Evolutionary conservation across 2,113 vertebrate genomes (phyloP), one percentile per base, ranked within the genome.

Genomic region (Albula glossodonta): DNA sequence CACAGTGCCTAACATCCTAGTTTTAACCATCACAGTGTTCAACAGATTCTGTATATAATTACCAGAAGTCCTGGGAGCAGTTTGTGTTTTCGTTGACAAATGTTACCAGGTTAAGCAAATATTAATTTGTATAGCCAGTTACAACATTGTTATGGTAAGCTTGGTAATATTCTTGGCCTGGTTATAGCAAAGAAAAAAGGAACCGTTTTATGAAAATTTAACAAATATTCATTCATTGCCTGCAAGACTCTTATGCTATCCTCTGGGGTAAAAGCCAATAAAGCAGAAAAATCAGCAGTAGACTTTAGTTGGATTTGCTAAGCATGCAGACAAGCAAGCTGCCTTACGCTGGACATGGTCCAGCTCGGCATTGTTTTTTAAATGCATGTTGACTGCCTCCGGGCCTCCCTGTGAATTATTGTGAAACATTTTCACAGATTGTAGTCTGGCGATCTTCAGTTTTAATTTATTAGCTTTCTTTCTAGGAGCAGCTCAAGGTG

Each of bases 71-170:
- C 70, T 31, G 70, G 70, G 70, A 31, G 49, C 82, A 50, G 77
- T 90, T 85, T 89, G 89, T 89, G 86, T 87, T 84, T 89, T 91
- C 90, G 87, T 88, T 89, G 88, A 92, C 88, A 91, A 92, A 91
- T 84, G 86, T 88, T 90, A 87, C 88, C 91, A 85, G 22, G 50
- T 83, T 88, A 31, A 22, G 70, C n/a, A 74, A 74, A 74, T 74
- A 74, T 74, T n/a, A 74, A 74, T 74, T 31, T 74, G 4, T 31
- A 31, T 74, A 74, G 70, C 70, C 70, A 74, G 22, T 74, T 74
- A 31, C 31, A 31, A 31, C 7, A 10, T 25, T 31, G 9, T 31
- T 22, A n/a, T 3, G 70, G 22, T 74, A 74, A 74, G n/a, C 70
- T n/a, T 74, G 5, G 22, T 25, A n/a, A 6, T 0, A 1, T 56